Percentiles rank a stretch among this genome's conserved stretches.
These are phyloP conservation scores for Tupaia chinensis DNA, from an alignment of 2,113 vertebrate genomes.

Conservation along the genomic window DNA sequence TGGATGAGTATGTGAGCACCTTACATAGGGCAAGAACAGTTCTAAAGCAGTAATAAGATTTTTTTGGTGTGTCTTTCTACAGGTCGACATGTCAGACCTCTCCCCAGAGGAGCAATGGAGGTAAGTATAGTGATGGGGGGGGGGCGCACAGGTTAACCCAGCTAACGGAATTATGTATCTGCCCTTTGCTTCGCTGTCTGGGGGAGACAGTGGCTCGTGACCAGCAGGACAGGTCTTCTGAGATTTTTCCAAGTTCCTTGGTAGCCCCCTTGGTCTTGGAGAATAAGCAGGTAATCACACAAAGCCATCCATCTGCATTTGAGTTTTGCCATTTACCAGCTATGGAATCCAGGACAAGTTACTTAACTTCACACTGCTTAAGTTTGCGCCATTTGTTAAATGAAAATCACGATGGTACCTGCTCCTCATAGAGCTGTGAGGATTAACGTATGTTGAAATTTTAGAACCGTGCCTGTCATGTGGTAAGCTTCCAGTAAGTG, in stretches of 20 bases:
- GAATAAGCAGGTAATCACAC: slow-evolving; percentile 19
- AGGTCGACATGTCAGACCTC: slow-evolving; percentile 95
- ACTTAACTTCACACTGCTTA: slow-evolving; percentile 37
- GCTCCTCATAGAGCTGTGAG: background rate
- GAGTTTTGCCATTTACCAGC: slow-evolving; percentile 50
- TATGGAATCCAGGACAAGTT: background rate
- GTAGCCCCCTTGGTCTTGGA: background rate
- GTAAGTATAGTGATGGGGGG: slow-evolving; percentile 86
- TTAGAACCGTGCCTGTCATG: slow-evolving; percentile 22
- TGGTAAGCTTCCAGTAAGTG: slow-evolving; percentile 46
- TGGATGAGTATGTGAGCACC: slow-evolving; percentile 3
- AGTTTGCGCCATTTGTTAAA: slow-evolving; percentile 39
- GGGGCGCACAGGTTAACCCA: background rate
- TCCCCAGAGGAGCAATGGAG: slow-evolving; percentile 98
- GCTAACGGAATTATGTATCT: background rate
- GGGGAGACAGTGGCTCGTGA: slow-evolving; percentile 16
- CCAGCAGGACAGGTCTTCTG: background rate
- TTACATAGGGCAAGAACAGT: slow-evolving; percentile 46
- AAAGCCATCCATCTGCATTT: slow-evolving; percentile 2
- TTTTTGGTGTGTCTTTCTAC: slow-evolving; percentile 72
- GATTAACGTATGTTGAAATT: slow-evolving; percentile 23
- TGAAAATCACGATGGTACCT: background rate
- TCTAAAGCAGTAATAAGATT: slow-evolving; percentile 57
- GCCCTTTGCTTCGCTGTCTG: background rate
- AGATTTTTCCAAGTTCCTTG: slow-evolving; percentile 31